Evolutionary conservation across 1,140 invertebrate genomes (phyloP).

Genomic region (Latrodectus geometricus): DNA sequence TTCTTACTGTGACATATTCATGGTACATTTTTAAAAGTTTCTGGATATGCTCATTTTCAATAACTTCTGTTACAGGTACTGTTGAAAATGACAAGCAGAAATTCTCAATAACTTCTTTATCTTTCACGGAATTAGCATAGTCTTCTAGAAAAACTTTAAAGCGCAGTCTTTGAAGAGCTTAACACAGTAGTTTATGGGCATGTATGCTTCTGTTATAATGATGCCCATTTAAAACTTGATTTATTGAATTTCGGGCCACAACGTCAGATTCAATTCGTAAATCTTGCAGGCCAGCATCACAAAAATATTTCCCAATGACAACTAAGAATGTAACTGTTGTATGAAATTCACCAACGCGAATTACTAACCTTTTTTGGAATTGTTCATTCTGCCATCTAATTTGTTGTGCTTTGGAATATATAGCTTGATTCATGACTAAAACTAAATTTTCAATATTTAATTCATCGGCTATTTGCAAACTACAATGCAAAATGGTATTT

Average conservation of each 20-base stretch:
- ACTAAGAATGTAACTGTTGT: conserved; percentile 59
- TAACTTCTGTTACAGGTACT: too few species aligned
- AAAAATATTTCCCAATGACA: conserved; percentile 64
- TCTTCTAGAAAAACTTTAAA: neutral
- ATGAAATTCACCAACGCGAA: conserved; percentile 64
- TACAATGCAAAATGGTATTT: conserved; percentile 35
- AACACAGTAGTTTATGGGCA: conserved; percentile 63
- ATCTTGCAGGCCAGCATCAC: conserved; percentile 63
- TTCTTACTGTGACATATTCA: neutral
- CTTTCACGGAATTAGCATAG: too few species aligned
- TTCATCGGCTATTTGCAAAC: neutral
- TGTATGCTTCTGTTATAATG: conserved; percentile 63
- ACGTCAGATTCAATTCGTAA: conserved; percentile 63
- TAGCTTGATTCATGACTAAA: conserved; percentile 42
- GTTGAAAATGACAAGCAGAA: too few species aligned
- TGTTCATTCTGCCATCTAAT: conserved; percentile 33
- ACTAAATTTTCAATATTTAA: neutral
- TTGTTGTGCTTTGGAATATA: conserved; percentile 57
- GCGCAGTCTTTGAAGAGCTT: conserved; percentile 56
- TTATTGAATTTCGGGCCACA: conserved; percentile 62
- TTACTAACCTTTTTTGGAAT: conserved; percentile 31
- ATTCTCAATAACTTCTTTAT: too few species aligned
- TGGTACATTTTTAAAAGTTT: conserved; percentile 40
- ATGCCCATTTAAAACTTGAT: conserved; percentile 60
- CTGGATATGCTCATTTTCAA: neutral